Conservation (phyloP, 53 echinoderm and acorn worm species). For the Temnopleurus reevesii region DNA sequence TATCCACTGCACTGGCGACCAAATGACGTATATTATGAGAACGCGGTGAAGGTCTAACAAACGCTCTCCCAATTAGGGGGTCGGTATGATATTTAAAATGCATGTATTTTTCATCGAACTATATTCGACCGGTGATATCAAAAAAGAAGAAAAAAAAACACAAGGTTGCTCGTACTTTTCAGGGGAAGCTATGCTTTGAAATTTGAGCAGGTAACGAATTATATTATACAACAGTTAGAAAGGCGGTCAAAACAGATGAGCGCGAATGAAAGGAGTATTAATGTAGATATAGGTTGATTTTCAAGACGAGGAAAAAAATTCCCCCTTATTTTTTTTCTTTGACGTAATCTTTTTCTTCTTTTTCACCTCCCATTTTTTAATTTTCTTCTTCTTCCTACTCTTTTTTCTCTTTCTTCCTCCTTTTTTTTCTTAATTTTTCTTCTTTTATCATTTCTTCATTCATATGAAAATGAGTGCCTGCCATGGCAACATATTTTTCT, state of each 20-base stretch:
- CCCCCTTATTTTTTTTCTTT: no score
- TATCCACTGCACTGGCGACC: background rate
- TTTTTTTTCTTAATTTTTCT: no score
- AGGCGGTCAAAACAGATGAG: background rate
- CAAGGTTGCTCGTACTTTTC: constrained; percentile 13
- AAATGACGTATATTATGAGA: background rate
- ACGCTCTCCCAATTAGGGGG: constrained; percentile 21
- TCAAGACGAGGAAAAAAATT: no score
- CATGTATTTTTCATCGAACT: constrained; percentile 10
- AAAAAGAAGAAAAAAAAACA: background rate
- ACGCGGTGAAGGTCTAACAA: background rate
- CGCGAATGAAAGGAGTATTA: no score
- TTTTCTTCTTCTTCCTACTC: no score
- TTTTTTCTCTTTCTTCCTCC: no score
- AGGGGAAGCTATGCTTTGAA: background rate
- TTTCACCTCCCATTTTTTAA: no score
- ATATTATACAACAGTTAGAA: background rate
- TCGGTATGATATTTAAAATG: constrained; percentile 12
- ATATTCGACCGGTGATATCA: background rate
- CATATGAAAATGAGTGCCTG: no score
- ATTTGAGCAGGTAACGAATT: background rate
- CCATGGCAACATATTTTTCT: no score
- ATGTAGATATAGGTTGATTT: no score
- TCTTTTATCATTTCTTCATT: no score
- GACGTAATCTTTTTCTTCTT: no score